Percentiles rank a stretch among this genome's conserved stretches.
These are phyloP conservation scores for Furnarius figulus DNA, from an alignment of 2,113 vertebrate species.

Conservation along the genomic window DNA sequence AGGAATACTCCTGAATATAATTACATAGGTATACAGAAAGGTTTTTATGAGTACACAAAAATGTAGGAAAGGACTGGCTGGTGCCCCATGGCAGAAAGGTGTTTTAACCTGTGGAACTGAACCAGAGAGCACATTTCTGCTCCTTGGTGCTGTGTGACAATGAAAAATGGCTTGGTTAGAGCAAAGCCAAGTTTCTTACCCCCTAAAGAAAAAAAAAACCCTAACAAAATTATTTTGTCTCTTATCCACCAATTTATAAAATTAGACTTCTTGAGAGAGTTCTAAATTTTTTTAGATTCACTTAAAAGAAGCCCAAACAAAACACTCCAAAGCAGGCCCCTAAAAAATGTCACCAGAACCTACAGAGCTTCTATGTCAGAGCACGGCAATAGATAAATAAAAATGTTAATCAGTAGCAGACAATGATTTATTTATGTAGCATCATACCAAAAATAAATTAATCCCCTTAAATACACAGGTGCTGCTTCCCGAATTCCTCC, in stretches of 20 bases:
- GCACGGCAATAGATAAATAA: not conserved
- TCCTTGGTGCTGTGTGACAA: not conserved
- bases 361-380: not conserved
- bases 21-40: not conserved
- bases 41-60: not conserved
- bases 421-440: not conserved
- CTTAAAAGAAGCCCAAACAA: fast-evolving
- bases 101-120: not conserved
- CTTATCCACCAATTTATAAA: not conserved
- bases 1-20: not conserved
- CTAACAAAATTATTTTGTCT: not conserved
- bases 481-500: not conserved
- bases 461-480: not conserved
- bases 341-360: not conserved
- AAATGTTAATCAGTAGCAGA: not conserved
- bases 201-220: not conserved
- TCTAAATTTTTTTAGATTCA: not conserved
- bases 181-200: not conserved
- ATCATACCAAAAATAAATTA: not conserved
- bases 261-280: not conserved
- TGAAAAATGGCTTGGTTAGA: not conserved
- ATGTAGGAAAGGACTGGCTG: not conserved
- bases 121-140: not conserved
- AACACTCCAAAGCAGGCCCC: not conserved
- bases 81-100: not conserved